Base-by-base conservation (phyloP, 2,797 vertebrate species). In the Austrolebias charrua region DNA sequence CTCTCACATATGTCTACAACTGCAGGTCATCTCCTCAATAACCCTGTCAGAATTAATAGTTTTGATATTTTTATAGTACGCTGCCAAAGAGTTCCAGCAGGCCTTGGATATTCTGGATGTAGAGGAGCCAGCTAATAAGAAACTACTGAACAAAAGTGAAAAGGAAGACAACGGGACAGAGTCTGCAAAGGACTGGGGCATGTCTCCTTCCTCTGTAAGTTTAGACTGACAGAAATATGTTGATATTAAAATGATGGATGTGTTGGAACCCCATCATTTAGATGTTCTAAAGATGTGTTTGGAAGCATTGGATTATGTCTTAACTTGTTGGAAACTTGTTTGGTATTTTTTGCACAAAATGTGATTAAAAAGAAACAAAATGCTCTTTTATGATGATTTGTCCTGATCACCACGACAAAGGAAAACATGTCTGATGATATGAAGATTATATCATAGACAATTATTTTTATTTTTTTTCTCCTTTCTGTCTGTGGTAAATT, bases 71-170 rank as follows among this genome's bases (percentile, higher is more conserved):
- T 40, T 78, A n/a, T 71, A 98, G 96, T 99, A 98, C 90, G 96
- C 97, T 90, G 97, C 98, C 47, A 98, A 96, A 92, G 98, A 99
- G 75, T 95, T 98, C 87, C 97, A 99, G 49, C 98, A 98, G 89
- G 97, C 98, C 52, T 93, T 99, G 73, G 97, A 99, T 87, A 96
- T 99, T 78, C 92, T 99, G 60, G 97, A 99, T 63, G 93, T 95
- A 90, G 96, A 97, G 75, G 97, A 99, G 66, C 94, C 96, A 33
- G 94, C 94, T 69, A 95, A 94, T 84, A 98, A 93, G 81, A 95
- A 95, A 80, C 83, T 98, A 69, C 91, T 98, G 72, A 96, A 98
- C 76, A 95, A 91, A 73, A 93, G 89, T 81, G 62, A 75, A 63
- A 98, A 96, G 79, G 96, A 96, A 70, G 97, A 97, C 71, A 93